Evolutionary conservation across 2,888 invertebrate genomes (phyloP), one percentile per base, ranked within the genome.

Genomic region (Entomobrya multifasciata): DNA sequence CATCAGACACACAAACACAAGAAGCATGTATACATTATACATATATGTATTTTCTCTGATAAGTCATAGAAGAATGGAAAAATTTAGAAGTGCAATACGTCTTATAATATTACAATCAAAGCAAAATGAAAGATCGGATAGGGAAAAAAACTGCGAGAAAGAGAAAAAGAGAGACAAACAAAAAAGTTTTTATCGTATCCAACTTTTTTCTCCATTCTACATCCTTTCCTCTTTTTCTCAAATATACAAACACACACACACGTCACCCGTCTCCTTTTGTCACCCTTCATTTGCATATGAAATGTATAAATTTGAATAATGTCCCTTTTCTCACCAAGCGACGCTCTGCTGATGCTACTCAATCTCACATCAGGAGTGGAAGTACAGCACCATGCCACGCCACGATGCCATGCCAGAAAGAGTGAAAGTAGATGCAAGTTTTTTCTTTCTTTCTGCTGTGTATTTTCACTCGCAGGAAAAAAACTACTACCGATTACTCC

Each of bases 221-320:
- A 44, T 74, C 84, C 70, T 52, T n/a, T 60, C 30, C 25, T 41
- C 15, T 44, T 72, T 36, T n/a, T 78, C 41, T 62, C 13, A 60
- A 15, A n/a, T n/a, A n/a, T 57, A 10, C 6, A 27, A 17, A 70
- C 17, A 65, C 65, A 36, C 25, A 65, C 17, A 36, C 65, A 65
- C 20, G 20, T 47, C 70, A 72, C 44, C 10, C 70, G n/a, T 27
- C 20, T 57, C 47, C 44, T 74, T 80, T 86, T 86, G 86, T 81
- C 81, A 76, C 65, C 76, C 74, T 86, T 86, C 65, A 86, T 81
- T 86, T 87, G 57, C 77, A 81, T 82, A 55, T 76, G 78, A 87
- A 60, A 81, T 81, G 87, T 81, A 82, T 82, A 81, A 86, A 87
- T 82, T 81, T 81, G 81, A 87, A 87, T 82, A 82, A 81, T 81